These are phyloP conservation scores for Leptinotarsa peninsularis DNA, from an alignment of 2,888 invertebrate species.

Conservation along the genomic window DNA sequence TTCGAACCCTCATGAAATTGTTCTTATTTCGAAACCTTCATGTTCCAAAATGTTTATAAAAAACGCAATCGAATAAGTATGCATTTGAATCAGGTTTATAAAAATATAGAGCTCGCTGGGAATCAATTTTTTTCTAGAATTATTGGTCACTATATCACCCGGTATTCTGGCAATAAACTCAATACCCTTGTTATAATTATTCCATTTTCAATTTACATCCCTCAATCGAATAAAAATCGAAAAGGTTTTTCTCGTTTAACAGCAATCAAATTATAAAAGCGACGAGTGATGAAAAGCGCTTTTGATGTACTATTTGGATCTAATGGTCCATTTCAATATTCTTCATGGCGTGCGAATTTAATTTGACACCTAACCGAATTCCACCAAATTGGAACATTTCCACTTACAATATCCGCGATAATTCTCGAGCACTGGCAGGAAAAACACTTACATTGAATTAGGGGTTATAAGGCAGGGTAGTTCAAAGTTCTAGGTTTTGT, in stretches of 20 bases:
- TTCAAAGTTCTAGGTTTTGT: too few relatives aligned
- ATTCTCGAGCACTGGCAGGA: neutral
- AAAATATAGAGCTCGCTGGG: too few relatives aligned
- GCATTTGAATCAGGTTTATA: too few relatives aligned
- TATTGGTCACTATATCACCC: too few relatives aligned
- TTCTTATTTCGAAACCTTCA: too few relatives aligned
- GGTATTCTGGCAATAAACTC: neutral
- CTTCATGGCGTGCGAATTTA: neutral
- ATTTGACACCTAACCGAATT: neutral
- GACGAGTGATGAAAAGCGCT: neutral
- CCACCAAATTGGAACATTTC: neutral
- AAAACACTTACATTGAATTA: neutral
- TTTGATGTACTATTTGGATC: neutral
- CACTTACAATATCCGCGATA: neutral
- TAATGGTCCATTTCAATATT: neutral
- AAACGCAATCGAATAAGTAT: too few relatives aligned
- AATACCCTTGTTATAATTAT: neutral
- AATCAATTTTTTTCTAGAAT: too few relatives aligned
- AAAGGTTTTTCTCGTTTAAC: neutral
- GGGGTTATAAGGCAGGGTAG: too few relatives aligned
- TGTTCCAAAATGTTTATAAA: too few relatives aligned
- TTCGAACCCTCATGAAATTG: too few relatives aligned
- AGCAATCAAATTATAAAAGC: constrained; percentile 7
- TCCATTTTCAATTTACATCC: neutral
- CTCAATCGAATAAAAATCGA: neutral